Base-by-base conservation (phyloP, 2,888 invertebrate species). In the Cataglyphis albicans region DNA sequence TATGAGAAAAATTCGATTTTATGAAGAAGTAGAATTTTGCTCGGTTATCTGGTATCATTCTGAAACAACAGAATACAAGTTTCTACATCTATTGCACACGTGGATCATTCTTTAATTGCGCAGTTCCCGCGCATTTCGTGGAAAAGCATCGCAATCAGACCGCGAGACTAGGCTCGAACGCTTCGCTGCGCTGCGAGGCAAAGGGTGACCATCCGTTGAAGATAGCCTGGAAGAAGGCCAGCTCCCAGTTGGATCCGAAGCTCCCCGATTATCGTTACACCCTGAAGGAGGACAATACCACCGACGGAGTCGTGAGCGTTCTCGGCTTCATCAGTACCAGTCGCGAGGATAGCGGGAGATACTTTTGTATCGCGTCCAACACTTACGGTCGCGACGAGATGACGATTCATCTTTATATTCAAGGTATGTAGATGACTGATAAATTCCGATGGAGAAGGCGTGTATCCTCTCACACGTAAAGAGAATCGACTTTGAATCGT, bases 361-460 rank as follows among this genome's bases (percentile, higher is more conserved):
- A 98, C 93, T 97, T 98, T 74, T 99, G 99, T 94, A 96, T 97
- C 86, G 98, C 98, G 0, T 97, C 97, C 90, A 99, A 99, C 95
- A 96, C 97, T 72, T 99, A 98, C 93, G 99, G 99, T 10, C 97
- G 97, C 90, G 98, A 98, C 92, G 97, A 98, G 94, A 98, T 98
- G 97, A 97, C 97, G 75, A 98, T 98, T 94, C 98, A 98, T 93
- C 96, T 99, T 84, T 97, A 98, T 74, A 98, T 99, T 41, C 98
- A 98, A 95, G 97, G 98, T 98, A 95, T 1, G 32, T 64, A 63
- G 2, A 64, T 35, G n/a, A 15, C 6, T 3, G 10, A 41, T 21
- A 29, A 59, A 35, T 63, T 63, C 1, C 4, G n/a, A 44, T 1
- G 4, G 10, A 65, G 55, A n/a, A 41, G 12, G 12, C 4, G 3